These are phyloP conservation scores for Lepidothrix coronata DNA, from an alignment of 2,113 vertebrate genomes.

Conservation along the genomic window DNA sequence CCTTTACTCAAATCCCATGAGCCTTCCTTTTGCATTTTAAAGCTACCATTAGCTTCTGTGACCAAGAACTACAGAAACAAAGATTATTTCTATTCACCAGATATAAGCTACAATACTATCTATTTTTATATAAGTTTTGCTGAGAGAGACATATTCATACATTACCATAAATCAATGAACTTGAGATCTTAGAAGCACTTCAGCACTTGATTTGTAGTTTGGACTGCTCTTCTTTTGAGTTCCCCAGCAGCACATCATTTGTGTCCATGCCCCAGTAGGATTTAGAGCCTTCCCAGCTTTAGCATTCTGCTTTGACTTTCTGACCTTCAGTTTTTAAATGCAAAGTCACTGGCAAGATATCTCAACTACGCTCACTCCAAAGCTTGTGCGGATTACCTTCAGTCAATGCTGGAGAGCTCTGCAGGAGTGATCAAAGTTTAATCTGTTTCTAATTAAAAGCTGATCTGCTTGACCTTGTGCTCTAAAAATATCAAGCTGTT, in stretches of 20 bases:
- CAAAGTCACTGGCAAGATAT: constrained; percentile 16
- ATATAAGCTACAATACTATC: neutral
- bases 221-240: neutral
- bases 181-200: neutral
- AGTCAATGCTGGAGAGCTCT: neutral
- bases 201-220: neutral
- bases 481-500: constrained; percentile 62
- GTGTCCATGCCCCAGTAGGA: neutral
- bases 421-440: constrained; percentile 43
- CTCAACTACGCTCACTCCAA: neutral
- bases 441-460: constrained; percentile 63
- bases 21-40: neutral
- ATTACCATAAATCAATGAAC: constrained; percentile 22
- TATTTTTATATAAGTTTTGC: neutral
- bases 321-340: constrained; percentile 43
- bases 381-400: constrained; percentile 45
- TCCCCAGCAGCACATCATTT: neutral
- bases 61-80: neutral
- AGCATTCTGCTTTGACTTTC: constrained; percentile 1
- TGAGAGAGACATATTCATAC: neutral
- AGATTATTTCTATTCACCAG: neutral
- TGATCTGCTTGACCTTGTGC: constrained; percentile 30
- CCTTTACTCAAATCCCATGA: neutral
- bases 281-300: neutral
- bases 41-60: neutral